Evolutionary conservation across 2,113 vertebrate species (phyloP).

Genomic region (Eptesicus fuscus): DNA sequence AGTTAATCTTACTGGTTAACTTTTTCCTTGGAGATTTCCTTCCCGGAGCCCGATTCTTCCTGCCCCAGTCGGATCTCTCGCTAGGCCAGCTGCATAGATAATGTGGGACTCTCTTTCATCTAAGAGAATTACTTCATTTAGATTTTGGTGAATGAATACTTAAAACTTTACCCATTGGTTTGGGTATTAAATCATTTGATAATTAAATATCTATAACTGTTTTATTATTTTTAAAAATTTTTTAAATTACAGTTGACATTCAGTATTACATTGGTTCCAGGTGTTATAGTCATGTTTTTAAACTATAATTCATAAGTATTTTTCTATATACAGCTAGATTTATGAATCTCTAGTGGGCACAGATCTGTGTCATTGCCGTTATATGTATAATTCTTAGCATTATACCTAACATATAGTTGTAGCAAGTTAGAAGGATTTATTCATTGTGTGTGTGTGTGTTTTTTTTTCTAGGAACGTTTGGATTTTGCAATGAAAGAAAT

Average conservation of each 20-base stretch:
- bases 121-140: not conserved
- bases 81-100: not conserved
- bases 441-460: not conserved
- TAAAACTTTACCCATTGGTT: not conserved
- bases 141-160: not conserved
- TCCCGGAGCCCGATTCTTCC: not conserved
- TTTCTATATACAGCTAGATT: not conserved
- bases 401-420: not conserved
- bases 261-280: not conserved
- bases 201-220: not conserved
- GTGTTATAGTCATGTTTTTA: not conserved
- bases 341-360: not conserved
- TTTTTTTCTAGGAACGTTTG: constrained; percentile 91
- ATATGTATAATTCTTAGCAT: not conserved
- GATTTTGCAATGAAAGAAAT: constrained; percentile 99
- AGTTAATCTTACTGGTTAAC: not conserved
- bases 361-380: not conserved
- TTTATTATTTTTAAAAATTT: not conserved
- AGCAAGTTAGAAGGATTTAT: not conserved
- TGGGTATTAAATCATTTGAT: not conserved
- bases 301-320: not conserved
- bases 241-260: not conserved
- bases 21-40: not conserved
- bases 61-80: not conserved
- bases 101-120: not conserved